Base-by-base conservation (phyloP, 2,797 vertebrate genomes). In the Sebastes diploproa region DNA sequence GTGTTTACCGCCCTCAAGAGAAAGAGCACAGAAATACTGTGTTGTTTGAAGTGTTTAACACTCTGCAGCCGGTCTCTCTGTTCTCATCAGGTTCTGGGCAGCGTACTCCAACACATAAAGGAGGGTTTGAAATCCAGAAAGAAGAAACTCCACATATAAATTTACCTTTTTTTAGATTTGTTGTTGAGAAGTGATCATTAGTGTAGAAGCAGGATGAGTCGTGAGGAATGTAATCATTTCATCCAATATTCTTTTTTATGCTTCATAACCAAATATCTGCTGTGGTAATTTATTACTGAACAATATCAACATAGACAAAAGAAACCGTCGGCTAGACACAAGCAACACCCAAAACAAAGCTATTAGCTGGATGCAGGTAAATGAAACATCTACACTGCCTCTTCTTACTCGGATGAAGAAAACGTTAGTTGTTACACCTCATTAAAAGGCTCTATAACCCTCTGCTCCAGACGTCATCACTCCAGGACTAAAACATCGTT, bases 1-100 rank as follows among this genome's bases (percentile, higher is more conserved):
- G 10, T 78, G 63, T 85, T 81, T 85, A 62, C 34, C 32, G 38
- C 58, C 10, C 52, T 78, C 0, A 22, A 71, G 32, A 69, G 70
- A 80, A 83, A 84, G 10, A 69, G 72, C 52, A 73, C 16, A 75
- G 56, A 84, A 78, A 79, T 55, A 62, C 27, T 72, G 11, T 14
- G 29, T 23, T 67, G 70, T 75, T 74, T 54, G 27, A 80, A 46
- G 23, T 63, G 36, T 81, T 81, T 75, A 63, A 87, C 29, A 22
- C 60, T 80, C 64, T 72, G 62, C 61, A 42, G 52, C 61, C 59
- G 13, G 59, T 81, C 55, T 76, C 32, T 55, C 11, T 6, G 4
- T 81, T 79, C 59, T 76, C 29, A 7, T 52, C 36, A 71, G 55
- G 52, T 34, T 79, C 76, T 18, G 2, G 42, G 14, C 61, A 32